Conservation (phyloP, 2,888 invertebrate genomes). For the Chrysolina oricalcia region DNA sequence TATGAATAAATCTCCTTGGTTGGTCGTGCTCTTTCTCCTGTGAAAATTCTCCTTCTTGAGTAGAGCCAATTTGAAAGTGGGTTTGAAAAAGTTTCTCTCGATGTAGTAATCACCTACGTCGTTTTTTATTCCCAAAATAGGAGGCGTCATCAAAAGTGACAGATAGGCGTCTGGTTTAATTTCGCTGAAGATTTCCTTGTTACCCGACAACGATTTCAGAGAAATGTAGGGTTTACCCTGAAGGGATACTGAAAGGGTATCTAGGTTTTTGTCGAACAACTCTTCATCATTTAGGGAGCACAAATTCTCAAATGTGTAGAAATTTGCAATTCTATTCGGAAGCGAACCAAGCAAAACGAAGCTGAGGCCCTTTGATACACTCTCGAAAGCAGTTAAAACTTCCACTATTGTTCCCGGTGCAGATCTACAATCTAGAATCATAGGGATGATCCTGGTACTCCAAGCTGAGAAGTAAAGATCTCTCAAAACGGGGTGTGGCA, state of each 20-base stretch:
- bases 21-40: slow-evolving; percentile 8
- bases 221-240: background rate
- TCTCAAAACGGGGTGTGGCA: background rate
- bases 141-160: background rate
- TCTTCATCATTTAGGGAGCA: background rate
- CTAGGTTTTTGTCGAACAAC: background rate
- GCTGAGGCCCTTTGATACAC: background rate
- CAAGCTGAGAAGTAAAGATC: slow-evolving; percentile 2
- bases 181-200: slow-evolving; percentile 2
- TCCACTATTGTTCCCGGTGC: background rate
- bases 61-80: slow-evolving; percentile 7
- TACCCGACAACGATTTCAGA: background rate
- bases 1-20: slow-evolving; percentile 30
- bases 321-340: background rate
- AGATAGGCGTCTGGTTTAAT: slow-evolving; percentile 32
- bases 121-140: slow-evolving; percentile 3
- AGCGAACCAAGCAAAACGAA: background rate
- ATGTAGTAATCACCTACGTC: slow-evolving; percentile 35
- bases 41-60: slow-evolving; percentile 21
- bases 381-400: background rate
- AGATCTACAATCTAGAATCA: background rate
- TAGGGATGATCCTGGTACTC: background rate
- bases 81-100: slow-evolving; percentile 22
- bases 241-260: background rate
- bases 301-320: background rate